Conservation (phyloP, 2,888 invertebrate species). For the Asteroscopus sphinx region DNA sequence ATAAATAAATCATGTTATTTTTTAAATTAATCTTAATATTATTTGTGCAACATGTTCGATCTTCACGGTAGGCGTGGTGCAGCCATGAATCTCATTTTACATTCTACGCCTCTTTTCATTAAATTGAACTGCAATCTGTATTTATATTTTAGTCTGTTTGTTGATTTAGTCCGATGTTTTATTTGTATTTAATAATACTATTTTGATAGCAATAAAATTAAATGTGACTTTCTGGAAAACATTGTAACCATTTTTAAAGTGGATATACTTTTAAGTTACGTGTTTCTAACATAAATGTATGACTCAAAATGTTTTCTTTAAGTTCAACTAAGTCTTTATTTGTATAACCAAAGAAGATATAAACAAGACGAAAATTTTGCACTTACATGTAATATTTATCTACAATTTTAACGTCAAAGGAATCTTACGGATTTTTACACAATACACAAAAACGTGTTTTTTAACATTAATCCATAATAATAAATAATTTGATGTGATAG, state of each 20-base stretch:
- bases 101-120: slow-evolving; percentile 55
- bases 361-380: slow-evolving; percentile 32
- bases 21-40: slow-evolving; percentile 14
- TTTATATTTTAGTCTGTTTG: slow-evolving; percentile 26
- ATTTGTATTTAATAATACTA: slow-evolving; percentile 8
- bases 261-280: no score
- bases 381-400: slow-evolving; percentile 33
- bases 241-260: no score
- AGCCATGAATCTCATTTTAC: slow-evolving; percentile 37
- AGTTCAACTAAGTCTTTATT: neutral
- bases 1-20: slow-evolving; percentile 30
- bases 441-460: neutral
- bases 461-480: neutral
- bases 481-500: no score
- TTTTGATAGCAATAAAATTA: neutral
- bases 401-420: slow-evolving; percentile 12
- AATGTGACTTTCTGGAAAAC: no score
- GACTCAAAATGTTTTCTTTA: neutral
- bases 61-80: slow-evolving; percentile 45
- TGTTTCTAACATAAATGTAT: neutral
- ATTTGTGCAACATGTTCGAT: slow-evolving; percentile 28
- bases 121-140: slow-evolving; percentile 25
- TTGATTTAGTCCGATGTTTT: slow-evolving; percentile 33
- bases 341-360: slow-evolving; percentile 3
- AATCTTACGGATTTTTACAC: slow-evolving; percentile 5